These are phyloP conservation scores for Mus caroli DNA, from an alignment of 2,797 vertebrate genomes.

Conservation along the genomic window DNA sequence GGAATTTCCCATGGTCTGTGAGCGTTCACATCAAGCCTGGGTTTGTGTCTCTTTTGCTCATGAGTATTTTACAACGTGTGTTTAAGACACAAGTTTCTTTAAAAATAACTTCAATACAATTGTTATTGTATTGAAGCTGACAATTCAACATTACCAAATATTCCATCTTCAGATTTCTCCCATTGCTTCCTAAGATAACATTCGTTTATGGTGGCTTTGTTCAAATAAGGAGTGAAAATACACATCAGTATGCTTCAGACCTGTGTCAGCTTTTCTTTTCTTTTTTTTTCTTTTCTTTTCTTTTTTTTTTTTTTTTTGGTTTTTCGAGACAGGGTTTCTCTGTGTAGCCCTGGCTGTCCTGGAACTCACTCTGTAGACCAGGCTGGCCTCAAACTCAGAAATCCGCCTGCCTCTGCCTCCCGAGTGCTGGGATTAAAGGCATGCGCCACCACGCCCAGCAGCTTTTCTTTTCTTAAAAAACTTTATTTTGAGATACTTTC, in stretches of 20 bases:
- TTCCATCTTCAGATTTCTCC: not conserved
- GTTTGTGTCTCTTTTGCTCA: not conserved
- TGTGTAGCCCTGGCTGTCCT: too few relatives aligned
- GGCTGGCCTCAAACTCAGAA: too few relatives aligned
- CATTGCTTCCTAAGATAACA: not conserved
- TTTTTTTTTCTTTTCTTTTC: too few relatives aligned
- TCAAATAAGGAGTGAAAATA: conserved; percentile 8
- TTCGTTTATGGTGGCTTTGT: conserved; percentile 23
- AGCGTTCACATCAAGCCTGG: conserved; percentile 9
- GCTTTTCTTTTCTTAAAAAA: not conserved
- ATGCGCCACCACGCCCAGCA: too few relatives aligned
- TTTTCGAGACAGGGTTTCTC: too few relatives aligned
- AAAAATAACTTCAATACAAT: not conserved
- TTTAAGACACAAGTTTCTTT: conserved; percentile 13
- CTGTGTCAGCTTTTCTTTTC: not conserved
- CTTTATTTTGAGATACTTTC: too few relatives aligned
- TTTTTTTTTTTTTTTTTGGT: not conserved
- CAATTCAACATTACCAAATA: not conserved
- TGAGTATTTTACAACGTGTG: not conserved
- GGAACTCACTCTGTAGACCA: too few relatives aligned
- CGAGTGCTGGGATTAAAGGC: too few relatives aligned
- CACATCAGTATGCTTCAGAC: not conserved
- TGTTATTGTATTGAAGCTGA: not conserved
- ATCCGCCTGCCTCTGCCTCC: too few relatives aligned
- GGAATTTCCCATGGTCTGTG: not conserved